These are phyloP conservation scores for Pitangus sulphuratus DNA, from an alignment of 2,797 vertebrate genomes.

Conservation along the genomic window DNA sequence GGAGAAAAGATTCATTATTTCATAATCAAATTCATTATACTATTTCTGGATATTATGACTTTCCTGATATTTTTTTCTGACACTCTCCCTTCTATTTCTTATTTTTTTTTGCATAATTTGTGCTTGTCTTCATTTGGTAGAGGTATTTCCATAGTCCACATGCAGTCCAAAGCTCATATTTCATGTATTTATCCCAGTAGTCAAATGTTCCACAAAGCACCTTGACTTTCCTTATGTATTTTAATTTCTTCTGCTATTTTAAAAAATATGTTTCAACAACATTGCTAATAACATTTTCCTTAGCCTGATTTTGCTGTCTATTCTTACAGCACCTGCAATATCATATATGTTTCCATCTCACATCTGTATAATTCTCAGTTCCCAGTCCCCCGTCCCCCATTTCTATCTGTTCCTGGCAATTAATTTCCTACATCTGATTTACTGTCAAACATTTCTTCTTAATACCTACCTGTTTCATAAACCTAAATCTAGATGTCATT, in stretches of 20 bases:
- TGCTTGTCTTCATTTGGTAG: neutral
- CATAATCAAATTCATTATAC: neutral
- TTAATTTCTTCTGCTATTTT: neutral
- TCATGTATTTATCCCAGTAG: neutral
- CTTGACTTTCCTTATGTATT: neutral
- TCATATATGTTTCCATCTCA: neutral
- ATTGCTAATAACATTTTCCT: neutral
- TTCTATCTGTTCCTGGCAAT: neutral
- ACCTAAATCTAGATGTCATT: neutral
- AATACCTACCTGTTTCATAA: neutral
- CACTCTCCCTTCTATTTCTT: neutral
- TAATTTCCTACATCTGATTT: neutral
- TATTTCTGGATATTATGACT: neutral
- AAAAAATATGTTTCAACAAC: neutral
- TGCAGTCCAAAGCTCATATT: neutral
- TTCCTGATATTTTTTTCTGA: neutral
- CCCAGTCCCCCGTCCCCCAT: accelerated
- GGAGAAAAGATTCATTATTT: neutral
- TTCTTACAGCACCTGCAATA: neutral
- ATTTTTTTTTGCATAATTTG: neutral
- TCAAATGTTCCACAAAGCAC: neutral
- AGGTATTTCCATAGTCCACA: neutral
- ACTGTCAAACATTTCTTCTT: neutral
- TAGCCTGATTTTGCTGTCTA: neutral
- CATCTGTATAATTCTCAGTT: neutral